A percentile compares a stretch with the other conserved stretches of the same genome.
Conservation (phyloP, 2,888 invertebrate species). For the Sclerodermus sp. region DNA sequence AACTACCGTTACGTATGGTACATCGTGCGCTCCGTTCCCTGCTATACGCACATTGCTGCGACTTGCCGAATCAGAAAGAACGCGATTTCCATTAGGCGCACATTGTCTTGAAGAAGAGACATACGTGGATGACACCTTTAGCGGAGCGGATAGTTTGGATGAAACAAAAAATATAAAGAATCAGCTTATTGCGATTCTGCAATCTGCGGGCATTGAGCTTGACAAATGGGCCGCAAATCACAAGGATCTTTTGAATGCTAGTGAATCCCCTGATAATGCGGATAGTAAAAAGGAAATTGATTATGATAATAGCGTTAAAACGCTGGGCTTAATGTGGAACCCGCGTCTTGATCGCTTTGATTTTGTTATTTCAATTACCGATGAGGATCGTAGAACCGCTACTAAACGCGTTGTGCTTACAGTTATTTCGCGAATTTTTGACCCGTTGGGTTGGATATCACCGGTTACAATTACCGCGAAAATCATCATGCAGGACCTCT, state of each 20-base stretch:
- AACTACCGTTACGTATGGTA: slow-evolving; percentile 14
- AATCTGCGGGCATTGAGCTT: slow-evolving; percentile 7
- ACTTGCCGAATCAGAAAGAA: slow-evolving; percentile 10
- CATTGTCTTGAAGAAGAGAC: background rate
- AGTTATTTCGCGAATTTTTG: slow-evolving; percentile 14
- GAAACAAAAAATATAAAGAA: background rate
- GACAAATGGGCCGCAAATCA: slow-evolving; percentile 9
- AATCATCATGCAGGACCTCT: slow-evolving; percentile 17
- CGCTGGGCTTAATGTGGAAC: slow-evolving; percentile 11
- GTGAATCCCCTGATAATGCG: too few species aligned
- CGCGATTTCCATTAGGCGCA: slow-evolving; percentile 3
- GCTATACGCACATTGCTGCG: slow-evolving; percentile 9
- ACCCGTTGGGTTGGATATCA: slow-evolving; percentile 16
- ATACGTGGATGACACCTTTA: slow-evolving; percentile 6
- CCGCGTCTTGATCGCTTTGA: slow-evolving; percentile 5
- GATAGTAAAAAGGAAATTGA: too few species aligned
- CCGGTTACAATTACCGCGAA: slow-evolving; percentile 14
- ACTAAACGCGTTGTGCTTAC: slow-evolving; percentile 13
- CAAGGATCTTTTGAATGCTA: background rate
- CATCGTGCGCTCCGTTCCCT: slow-evolving; percentile 5
- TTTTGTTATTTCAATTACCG: background rate
- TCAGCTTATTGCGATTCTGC: slow-evolving; percentile 1
- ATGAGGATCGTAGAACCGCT: background rate
- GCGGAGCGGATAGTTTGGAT: slow-evolving; percentile 6
- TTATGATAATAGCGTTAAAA: too few species aligned